A percentile compares a stretch with the other conserved stretches of the same genome.
Conservation (phyloP, 2,888 invertebrate species). For the Operophtera brumata region DNA sequence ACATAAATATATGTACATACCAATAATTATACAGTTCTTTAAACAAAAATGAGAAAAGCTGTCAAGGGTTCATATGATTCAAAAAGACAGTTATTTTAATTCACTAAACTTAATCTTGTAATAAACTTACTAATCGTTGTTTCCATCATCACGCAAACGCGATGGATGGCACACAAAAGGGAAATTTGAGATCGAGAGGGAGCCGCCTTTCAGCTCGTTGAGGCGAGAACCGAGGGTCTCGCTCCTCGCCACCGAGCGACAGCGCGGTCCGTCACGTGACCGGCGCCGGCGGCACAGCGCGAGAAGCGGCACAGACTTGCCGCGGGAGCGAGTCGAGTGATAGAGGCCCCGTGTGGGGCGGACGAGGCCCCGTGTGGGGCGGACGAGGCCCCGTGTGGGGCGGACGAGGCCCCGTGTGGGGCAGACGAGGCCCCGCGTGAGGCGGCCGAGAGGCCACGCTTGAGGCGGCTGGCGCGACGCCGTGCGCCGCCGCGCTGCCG, state of each 20-base stretch:
- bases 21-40: slow-evolving; percentile 5
- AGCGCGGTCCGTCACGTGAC: slow-evolving; percentile 36
- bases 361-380: slow-evolving; percentile 38
- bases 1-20: slow-evolving; percentile 18
- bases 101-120: slow-evolving; percentile 49
- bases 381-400: slow-evolving; percentile 46
- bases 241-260: slow-evolving; percentile 34
- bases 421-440: slow-evolving; percentile 44
- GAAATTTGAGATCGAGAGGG: slow-evolving; percentile 59
- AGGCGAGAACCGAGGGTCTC: slow-evolving; percentile 51
- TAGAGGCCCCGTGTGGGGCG: slow-evolving; percentile 45
- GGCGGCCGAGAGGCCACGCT: slow-evolving; percentile 55
- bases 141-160: slow-evolving; percentile 42
- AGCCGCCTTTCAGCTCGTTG: slow-evolving; percentile 51
- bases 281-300: slow-evolving; percentile 40
- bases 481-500: slow-evolving; percentile 68
- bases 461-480: slow-evolving; percentile 51
- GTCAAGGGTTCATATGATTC: slow-evolving; percentile 21
- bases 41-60: slow-evolving; percentile 17
- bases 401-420: slow-evolving; percentile 40
- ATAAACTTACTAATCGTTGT: slow-evolving; percentile 64
- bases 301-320: slow-evolving; percentile 76
- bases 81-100: slow-evolving; percentile 38
- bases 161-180: slow-evolving; percentile 51
- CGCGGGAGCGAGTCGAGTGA: slow-evolving; percentile 54